Percentiles rank a stretch among this genome's conserved stretches.
Evolutionary conservation across 2,888 invertebrate genomes (phyloP).

Genomic region (Barypeithes pellucidus): DNA sequence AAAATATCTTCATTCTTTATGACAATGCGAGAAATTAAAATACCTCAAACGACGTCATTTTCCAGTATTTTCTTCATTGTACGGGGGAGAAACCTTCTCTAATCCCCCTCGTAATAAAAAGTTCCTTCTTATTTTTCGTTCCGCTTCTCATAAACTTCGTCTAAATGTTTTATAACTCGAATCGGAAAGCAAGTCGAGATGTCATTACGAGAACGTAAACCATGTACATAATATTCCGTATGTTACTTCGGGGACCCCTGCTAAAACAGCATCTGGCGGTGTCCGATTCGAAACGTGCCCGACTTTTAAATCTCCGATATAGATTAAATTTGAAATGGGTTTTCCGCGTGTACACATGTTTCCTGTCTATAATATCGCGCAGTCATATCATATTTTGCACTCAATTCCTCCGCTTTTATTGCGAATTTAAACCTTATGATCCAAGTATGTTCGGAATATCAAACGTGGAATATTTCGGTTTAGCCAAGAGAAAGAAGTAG

Average conservation of each 20-base stretch:
- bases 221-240: constrained; percentile 53
- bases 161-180: constrained; percentile 46
- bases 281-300: constrained; percentile 55
- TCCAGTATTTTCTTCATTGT: too few species aligned
- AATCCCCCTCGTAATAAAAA: too few species aligned
- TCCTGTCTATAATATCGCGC: constrained; percentile 51
- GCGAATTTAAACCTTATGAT: constrained; percentile 56
- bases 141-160: not conserved
- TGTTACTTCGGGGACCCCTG: constrained; percentile 50
- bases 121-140: not conserved
- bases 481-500: too few species aligned
- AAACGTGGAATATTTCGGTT: not conserved
- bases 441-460: constrained; percentile 25
- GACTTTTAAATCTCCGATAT: constrained; percentile 54
- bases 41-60: too few species aligned
- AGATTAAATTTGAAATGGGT: constrained; percentile 53
- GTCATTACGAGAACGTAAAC: constrained; percentile 55
- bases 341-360: constrained; percentile 49
- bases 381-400: constrained; percentile 53
- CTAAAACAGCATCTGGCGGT: constrained; percentile 48
- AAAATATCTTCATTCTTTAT: too few species aligned
- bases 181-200: constrained; percentile 47
- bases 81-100: too few species aligned
- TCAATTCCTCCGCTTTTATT: constrained; percentile 53
- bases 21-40: too few species aligned